phyloP scores from a whole-genome alignment of 2,113 vertebrate species.

The Perca schrenkii region DNA sequence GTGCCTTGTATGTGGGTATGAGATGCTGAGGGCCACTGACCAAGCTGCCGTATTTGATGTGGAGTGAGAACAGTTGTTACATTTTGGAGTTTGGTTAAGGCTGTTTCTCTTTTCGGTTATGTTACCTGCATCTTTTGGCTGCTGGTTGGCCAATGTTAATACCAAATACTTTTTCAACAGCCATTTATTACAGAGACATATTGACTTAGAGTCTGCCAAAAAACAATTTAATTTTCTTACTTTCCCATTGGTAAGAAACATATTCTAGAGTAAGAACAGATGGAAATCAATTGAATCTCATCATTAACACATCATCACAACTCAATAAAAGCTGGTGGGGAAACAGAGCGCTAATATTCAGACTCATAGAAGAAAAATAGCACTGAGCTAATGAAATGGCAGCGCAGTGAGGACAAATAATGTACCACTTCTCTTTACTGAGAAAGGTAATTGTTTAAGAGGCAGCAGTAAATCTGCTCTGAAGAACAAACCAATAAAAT shows the following conservation, averaged over 20 bases:
- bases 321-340: conserved; percentile 64
- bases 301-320: conserved; percentile 64
- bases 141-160: conserved; percentile 28
- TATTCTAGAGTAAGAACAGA: conserved; percentile 49
- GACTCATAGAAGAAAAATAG: conserved; percentile 48
- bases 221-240: conserved; percentile 40
- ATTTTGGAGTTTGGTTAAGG: conserved; percentile 42
- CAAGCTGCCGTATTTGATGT: too few species aligned
- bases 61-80: too few species aligned
- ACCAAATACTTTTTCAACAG: conserved; percentile 23
- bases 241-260: conserved; percentile 39
- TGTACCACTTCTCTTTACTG: conserved; percentile 37
- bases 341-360: conserved; percentile 36
- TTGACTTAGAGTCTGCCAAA: conserved; percentile 54
- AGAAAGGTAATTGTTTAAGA: conserved; percentile 49
- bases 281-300: conserved; percentile 64
- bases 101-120: conserved; percentile 34
- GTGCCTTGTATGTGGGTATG: too few species aligned
- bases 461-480: conserved; percentile 60
- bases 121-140: conserved; percentile 19
- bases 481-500: conserved; percentile 49
- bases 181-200: conserved; percentile 44
- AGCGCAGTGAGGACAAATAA: conserved; percentile 51
- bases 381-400: conserved; percentile 48
- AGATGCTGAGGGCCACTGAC: too few species aligned